Conservation (phyloP, 2,888 invertebrate species). For the Galerucella pusilla region DNA sequence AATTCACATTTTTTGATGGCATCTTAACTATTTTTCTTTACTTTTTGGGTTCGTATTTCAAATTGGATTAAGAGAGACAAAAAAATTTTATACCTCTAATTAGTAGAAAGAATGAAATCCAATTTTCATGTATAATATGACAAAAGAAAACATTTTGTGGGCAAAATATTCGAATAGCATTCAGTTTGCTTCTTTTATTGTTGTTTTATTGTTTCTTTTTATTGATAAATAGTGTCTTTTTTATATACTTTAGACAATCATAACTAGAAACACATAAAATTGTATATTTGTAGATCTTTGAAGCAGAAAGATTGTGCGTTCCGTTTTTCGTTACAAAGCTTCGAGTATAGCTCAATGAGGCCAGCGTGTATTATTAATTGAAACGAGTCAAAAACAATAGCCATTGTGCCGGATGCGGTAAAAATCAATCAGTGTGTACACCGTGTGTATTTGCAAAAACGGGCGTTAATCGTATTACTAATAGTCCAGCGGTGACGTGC, state of each 20-base stretch:
- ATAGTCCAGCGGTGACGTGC: conserved; percentile 53
- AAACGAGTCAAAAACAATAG: conserved; percentile 55
- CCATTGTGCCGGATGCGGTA: conserved; percentile 53
- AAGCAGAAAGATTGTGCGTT: conserved; percentile 35
- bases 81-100: too few species aligned
- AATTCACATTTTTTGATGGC: conserved; percentile 26
- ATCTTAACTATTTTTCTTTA: conserved; percentile 1
- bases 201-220: too few species aligned
- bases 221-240: too few species aligned
- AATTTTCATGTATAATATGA: too few species aligned
- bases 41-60: not conserved
- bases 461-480: conserved; percentile 64
- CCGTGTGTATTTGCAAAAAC: conserved; percentile 59
- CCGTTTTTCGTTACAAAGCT: conserved; percentile 7
- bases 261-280: not conserved
- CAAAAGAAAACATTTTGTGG: too few species aligned
- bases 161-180: too few species aligned
- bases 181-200: too few species aligned
- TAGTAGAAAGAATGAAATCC: too few species aligned
- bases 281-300: conserved; percentile 20
- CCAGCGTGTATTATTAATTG: conserved; percentile 45
- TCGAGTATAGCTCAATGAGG: conserved; percentile 20
- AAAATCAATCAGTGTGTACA: conserved; percentile 62
- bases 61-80: not conserved
- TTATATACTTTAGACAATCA: too few species aligned